Evolutionary conservation across 1,140 invertebrate genomes (phyloP), one percentile per base, ranked within the genome.

Genomic region (Zophobas morio): DNA sequence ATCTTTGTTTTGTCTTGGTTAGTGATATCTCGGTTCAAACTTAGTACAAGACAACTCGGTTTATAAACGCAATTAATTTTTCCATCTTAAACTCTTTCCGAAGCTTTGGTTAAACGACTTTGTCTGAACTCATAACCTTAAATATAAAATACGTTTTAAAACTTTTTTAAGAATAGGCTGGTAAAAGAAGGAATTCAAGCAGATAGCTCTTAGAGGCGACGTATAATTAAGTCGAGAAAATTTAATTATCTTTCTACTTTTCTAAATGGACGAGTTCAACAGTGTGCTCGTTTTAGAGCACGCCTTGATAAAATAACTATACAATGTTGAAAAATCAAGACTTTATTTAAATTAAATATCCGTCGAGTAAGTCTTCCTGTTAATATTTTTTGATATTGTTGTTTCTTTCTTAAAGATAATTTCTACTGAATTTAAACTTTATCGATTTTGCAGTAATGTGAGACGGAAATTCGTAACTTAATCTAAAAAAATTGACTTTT

Each of bases 241-340:
- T 57, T 35, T n/a, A 57, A 57, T 57, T 57, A 57, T 57, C 56
- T 57, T 57, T 57, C 34, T 57, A 34, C 56, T 60, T 60, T 60
- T 60, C 56, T 60, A 39, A 60, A 60, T n/a, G 56, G 5, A 60
- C 33, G 37, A 36, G 35, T 60, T 60, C 20, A 20, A 36, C 56
- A 36, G 56, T 1, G 6, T 60, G 36, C 6, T 1, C 6, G 36
- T 46, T 46, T 46, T 46, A 46, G 42, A 46, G 42, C 42, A 20
- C 20, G 20, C 20, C 20, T 20, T 20, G 20, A 20, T 20, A 20
- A 20, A 20, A 20, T 20, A 20, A 20, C 20, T 20, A 20, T 20
- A 20, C 20, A 20, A 20, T 20, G 20, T 20, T 20, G 20, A 20
- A 20, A 20, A 20, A 20, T 20, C 20, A 20, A 20, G 20, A 20